phyloP scores from a whole-genome alignment of 2,797 vertebrate species.

The Lagorchestes hirsutus region DNA sequence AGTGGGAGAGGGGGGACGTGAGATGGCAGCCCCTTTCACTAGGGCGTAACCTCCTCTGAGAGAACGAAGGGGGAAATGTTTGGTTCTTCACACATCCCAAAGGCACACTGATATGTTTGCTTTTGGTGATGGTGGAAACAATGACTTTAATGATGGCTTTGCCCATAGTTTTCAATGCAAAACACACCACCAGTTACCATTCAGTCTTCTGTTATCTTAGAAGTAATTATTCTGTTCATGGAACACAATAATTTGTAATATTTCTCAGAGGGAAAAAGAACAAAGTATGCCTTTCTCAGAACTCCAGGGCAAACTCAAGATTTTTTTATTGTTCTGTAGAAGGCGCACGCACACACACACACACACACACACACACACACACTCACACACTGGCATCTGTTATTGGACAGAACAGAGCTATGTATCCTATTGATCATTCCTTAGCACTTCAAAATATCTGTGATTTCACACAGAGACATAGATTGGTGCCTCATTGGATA shows the following conservation, averaged over 20 bases:
- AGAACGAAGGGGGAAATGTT: neutral
- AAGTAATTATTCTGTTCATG: slow-evolving; percentile 67
- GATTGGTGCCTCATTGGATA: neutral
- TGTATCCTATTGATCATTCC: neutral
- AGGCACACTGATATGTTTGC: slow-evolving; percentile 3
- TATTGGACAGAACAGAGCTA: slow-evolving; percentile 48
- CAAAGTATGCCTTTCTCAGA: slow-evolving; percentile 58
- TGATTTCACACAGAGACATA: neutral
- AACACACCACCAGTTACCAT: slow-evolving; percentile 50
- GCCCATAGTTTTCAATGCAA: slow-evolving; percentile 50
- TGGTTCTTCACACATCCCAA: neutral
- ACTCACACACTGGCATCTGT: slow-evolving; percentile 50
- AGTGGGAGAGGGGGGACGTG: slow-evolving; percentile 13
- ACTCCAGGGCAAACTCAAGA: slow-evolving; percentile 52
- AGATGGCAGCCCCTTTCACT: slow-evolving; percentile 20
- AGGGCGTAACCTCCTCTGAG: slow-evolving; percentile 20
- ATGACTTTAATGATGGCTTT: slow-evolving; percentile 64
- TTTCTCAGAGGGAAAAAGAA: slow-evolving; percentile 60
- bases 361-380: slow-evolving; percentile 70
- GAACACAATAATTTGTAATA: slow-evolving; percentile 57
- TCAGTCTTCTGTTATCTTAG: slow-evolving; percentile 51
- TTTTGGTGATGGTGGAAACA: slow-evolving; percentile 59
- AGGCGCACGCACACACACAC: slow-evolving; percentile 58
- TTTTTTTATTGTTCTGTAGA: slow-evolving; percentile 49
- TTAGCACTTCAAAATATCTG: neutral